Conservation (phyloP, 2,888 invertebrate genomes). For the Lithodes maja region DNA sequence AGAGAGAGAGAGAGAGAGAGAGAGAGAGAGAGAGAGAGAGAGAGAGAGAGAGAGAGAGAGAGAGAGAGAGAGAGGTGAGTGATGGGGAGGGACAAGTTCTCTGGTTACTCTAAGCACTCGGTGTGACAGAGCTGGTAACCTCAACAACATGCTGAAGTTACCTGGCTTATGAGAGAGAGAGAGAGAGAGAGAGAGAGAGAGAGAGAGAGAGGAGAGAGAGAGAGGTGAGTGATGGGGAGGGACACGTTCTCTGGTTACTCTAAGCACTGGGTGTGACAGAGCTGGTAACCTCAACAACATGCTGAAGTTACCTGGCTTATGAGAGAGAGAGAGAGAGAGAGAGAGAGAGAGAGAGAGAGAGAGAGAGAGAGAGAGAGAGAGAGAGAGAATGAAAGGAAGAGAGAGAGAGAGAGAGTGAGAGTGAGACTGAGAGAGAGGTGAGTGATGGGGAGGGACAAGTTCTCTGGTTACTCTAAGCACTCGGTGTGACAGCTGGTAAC, state of each 20-base stretch:
- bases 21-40: constrained; percentile 14
- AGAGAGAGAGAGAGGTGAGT: neutral
- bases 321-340: constrained; percentile 1
- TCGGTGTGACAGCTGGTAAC: too few relatives aligned
- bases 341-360: constrained; percentile 1
- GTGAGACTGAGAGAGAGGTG: neutral
- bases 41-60: neutral
- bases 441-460: neutral
- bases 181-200: constrained; percentile 15
- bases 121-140: too few relatives aligned
- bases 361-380: constrained; percentile 9
- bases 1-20: constrained; percentile 20
- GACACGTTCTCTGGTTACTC: neutral
- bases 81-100: neutral
- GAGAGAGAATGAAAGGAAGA: neutral
- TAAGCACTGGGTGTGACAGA: too few relatives aligned
- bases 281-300: too few relatives aligned
- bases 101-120: too few relatives aligned
- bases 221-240: neutral
- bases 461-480: too few relatives aligned
- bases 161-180: too few relatives aligned
- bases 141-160: too few relatives aligned
- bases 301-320: neutral
- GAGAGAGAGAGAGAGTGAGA: neutral
- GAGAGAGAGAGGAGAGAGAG: constrained; percentile 20